Base-by-base conservation (phyloP, 2,113 vertebrate genomes). In the Chaetops frenatus region DNA sequence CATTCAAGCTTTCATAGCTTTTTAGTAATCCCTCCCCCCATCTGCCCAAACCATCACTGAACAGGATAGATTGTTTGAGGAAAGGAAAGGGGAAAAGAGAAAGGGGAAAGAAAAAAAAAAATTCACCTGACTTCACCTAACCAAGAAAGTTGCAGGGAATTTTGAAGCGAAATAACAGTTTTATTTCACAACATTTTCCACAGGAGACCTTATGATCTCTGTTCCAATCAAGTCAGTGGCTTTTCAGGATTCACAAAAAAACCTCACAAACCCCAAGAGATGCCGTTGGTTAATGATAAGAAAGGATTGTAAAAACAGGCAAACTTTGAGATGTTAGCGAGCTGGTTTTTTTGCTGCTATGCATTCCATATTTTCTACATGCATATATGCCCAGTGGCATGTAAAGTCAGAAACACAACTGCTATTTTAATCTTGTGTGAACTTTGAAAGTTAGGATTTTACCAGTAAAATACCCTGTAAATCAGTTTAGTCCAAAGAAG, bases 401-500 rank as follows among this genome's bases (percentile, higher is more conserved):
- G 3, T 66, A 73, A 94, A 97, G 74, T 88, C 56, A 88, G 62
- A 80, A 79, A 31, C 38, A 94, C 24, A 89, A 91, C 13, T 12
- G 18, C 29, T 67, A 83, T 73, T 95, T 90, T 95, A 79, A 89
- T 88, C 85, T 94, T 84, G 48, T 66, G 74, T 82, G 83, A 95
- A 97, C 93, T 96, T 82, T 82, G 65, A 83, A 97, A 97, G 93
- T 97, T 97, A 86, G 67, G 81, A 95, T 97, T 94, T 96, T 96
- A 95, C 95, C 95, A 92, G 87, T 95, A 92, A 95, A 97, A 97
- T 92, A 38, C 42, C 93, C 72, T 87, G 95, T 91, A 98, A 98
- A 98, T 94, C 97, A 98, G 97, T 97, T 98, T 97, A 97, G 95
- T 78, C 95, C 80, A 96, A 97, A 98, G 95, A 97, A 98, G 96